Conservation (phyloP, 2,888 invertebrate species). For the Falcaria lacertinaria region DNA sequence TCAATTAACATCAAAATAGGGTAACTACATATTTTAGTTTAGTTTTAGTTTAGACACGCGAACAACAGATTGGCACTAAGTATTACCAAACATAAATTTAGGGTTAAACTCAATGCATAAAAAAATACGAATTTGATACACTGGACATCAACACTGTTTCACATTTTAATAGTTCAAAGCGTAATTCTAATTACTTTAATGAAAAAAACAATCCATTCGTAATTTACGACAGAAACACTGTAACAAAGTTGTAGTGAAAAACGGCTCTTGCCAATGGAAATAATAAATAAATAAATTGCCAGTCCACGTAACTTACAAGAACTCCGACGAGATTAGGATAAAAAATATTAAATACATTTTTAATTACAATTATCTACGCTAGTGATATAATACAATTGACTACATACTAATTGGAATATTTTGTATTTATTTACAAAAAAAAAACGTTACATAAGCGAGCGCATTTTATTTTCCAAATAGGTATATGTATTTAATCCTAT, state of each 20-base stretch:
- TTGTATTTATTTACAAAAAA: slow-evolving; percentile 66
- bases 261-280: neutral
- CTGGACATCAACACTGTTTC: neutral
- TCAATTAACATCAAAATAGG: too few relatives aligned
- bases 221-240: neutral
- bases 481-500: slow-evolving; percentile 5
- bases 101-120: too few relatives aligned
- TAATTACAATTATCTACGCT: slow-evolving; percentile 51
- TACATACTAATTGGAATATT: slow-evolving; percentile 72
- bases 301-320: slow-evolving; percentile 20
- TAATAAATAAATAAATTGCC: slow-evolving; percentile 23
- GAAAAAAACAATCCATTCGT: neutral
- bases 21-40: too few relatives aligned
- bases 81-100: too few relatives aligned
- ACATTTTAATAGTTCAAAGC: too few relatives aligned
- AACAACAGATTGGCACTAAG: too few relatives aligned
- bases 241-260: neutral
- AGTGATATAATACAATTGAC: slow-evolving; percentile 71
- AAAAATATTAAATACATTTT: slow-evolving; percentile 56
- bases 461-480: slow-evolving; percentile 18
- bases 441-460: slow-evolving; percentile 50
- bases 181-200: too few relatives aligned
- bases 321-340: slow-evolving; percentile 32
- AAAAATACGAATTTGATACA: too few relatives aligned
- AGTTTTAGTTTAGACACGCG: too few relatives aligned